Base-by-base conservation (phyloP, 53 echinoderm and acorn worm genomes). In the Henricia sp. region DNA sequence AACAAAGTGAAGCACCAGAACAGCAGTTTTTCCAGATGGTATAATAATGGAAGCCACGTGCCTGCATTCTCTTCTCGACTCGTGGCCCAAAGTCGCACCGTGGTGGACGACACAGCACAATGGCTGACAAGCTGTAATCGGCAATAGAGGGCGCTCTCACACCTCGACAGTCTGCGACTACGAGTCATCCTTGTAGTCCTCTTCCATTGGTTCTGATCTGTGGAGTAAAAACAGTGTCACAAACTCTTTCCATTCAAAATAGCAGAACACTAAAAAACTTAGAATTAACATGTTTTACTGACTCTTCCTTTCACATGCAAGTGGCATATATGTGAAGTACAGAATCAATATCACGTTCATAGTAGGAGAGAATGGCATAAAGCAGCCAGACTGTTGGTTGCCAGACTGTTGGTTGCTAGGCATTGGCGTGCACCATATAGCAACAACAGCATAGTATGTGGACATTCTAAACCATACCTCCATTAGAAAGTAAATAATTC, bases 161-260 rank as follows among this genome's bases (percentile, higher is more conserved):
- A 40, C 60, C 39, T 59, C 14, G 58, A 42, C 80, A 3, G 12
- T 20, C 19, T 30, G n/a, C 32, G n/a, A 62, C 80, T 64, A 80
- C 50, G 63, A 80, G 44, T 30, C 21, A 1, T 41, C 80, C 34
- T 80, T 44, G 12, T 33, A 33, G 5, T 84, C 71, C 37, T 84
- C 85, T 26, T 84, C 85, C 85, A 84, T 84, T 21, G 85, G 85
- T 42, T 84, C 85, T 36, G 85, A 72, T 57, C 85, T 84, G 32
- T 3, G 32, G 43, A 46, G 41, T n/a, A 56, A 42, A 46, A 32
- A 34, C 52, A 20, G 35, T 48, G 48, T 14, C 14, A 48, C 14
- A 9, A 48, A 10, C 9, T 48, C 48, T 10, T 48, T 10, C 14
- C 9, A 16, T 14, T 48, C 48, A 16, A 48, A 16, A n/a, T n/a